These are phyloP conservation scores for Lymantria monacha DNA, from an alignment of 2,888 invertebrate species.

Conservation along the genomic window DNA sequence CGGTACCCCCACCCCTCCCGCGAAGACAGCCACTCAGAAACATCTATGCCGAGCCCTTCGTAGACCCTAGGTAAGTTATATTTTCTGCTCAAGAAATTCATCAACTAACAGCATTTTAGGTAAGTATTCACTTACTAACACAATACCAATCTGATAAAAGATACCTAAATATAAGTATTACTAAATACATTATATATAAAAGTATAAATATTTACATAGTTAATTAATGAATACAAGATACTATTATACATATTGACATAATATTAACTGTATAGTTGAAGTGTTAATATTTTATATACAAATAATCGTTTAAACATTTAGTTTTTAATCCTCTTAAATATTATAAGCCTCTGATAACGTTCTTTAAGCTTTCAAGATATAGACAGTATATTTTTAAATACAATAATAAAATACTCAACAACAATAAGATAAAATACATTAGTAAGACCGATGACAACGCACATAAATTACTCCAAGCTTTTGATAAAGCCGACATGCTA, in stretches of 20 bases:
- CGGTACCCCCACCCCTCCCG: slow-evolving; percentile 84
- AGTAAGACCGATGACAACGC: slow-evolving; percentile 49
- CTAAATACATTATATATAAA: neutral
- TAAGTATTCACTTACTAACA: slow-evolving; percentile 27
- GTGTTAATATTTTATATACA: slow-evolving; percentile 2
- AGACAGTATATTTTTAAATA: slow-evolving; percentile 15
- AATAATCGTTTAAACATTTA: slow-evolving; percentile 11
- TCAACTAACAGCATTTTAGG: slow-evolving; percentile 27
- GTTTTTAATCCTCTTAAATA: slow-evolving; percentile 11
- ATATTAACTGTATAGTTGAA: no score
- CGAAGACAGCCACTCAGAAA: slow-evolving; percentile 84
- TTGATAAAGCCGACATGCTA: slow-evolving; percentile 59
- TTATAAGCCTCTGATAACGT: slow-evolving; percentile 19
- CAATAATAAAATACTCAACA: slow-evolving; percentile 27
- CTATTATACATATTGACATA: no score
- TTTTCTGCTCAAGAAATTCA: slow-evolving; percentile 10
- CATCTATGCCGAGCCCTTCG: slow-evolving; percentile 86
- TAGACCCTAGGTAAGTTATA: slow-evolving; percentile 80
- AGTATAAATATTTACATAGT: no score
- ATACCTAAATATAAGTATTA: neutral
- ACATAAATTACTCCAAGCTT: slow-evolving; percentile 60
- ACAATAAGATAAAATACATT: slow-evolving; percentile 53
- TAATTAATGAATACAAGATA: no score
- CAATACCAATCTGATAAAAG: neutral
- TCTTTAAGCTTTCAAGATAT: slow-evolving; percentile 22